phyloP scores from a whole-genome alignment of 2,888 invertebrate genomes.

The Linnaemya tessellans region DNA sequence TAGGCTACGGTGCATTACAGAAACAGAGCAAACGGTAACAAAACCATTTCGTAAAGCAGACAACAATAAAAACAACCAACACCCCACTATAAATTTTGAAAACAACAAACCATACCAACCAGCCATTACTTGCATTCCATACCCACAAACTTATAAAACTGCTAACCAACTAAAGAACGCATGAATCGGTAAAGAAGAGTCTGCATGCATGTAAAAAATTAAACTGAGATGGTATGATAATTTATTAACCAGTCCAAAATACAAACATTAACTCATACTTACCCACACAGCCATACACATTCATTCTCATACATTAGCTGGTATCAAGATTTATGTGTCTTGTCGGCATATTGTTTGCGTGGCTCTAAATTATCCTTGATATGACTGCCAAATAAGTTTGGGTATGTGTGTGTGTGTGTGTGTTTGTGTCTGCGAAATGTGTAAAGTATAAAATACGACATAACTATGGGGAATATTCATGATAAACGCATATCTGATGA shows the following conservation, averaged over 20 bases:
- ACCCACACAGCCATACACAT: conserved; percentile 3
- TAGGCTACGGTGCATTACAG: conserved; percentile 26
- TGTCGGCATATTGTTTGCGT: conserved; percentile 73
- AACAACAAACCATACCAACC: neutral
- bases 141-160: conserved; percentile 25
- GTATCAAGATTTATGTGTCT: conserved; percentile 74
- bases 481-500: conserved; percentile 72
- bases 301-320: conserved; percentile 65
- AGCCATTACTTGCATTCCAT: neutral
- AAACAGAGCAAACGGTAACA: conserved; percentile 38
- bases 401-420: conserved; percentile 8
- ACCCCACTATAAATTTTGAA: conserved; percentile 10
- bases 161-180: conserved; percentile 36
- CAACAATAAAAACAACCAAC: conserved; percentile 25
- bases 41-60: conserved; percentile 9
- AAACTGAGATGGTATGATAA: conserved; percentile 73
- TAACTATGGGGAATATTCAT: conserved; percentile 72
- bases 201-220: conserved; percentile 42
- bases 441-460: conserved; percentile 65
- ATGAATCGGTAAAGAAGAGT: conserved; percentile 33
- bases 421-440: conserved; percentile 9
- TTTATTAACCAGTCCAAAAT: conserved; percentile 72
- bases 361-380: conserved; percentile 74
- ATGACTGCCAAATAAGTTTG: conserved; percentile 46
- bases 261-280: conserved; percentile 55